Percentiles rank a stretch among this genome's conserved stretches.
These are phyloP conservation scores for Benthosema pterotum DNA, from an alignment of 2,797 vertebrate genomes.

Conservation along the genomic window DNA sequence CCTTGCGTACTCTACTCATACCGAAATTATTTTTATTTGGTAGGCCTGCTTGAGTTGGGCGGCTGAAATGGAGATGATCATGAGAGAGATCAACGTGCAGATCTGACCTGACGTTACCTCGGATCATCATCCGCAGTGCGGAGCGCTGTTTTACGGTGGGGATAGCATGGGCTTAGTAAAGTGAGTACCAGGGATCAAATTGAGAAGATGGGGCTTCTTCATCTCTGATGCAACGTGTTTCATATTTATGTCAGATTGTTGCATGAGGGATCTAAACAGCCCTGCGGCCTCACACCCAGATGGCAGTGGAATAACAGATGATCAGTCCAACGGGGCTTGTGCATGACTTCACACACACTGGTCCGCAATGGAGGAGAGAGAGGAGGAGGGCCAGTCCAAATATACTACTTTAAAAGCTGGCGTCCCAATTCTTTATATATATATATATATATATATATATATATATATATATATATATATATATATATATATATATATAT, in stretches of 20 bases:
- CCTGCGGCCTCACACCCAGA: slow-evolving; percentile 68
- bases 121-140: not conserved
- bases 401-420: not conserved
- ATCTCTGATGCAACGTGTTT: slow-evolving; percentile 60
- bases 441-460: too few relatives aligned
- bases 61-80: too few relatives aligned
- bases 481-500: too few relatives aligned
- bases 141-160: slow-evolving; percentile 31
- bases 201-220: slow-evolving; percentile 25
- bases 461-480: too few relatives aligned
- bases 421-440: too few relatives aligned
- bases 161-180: slow-evolving; percentile 13
- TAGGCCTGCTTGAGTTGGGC: too few relatives aligned
- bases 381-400: slow-evolving; percentile 10
- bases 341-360: slow-evolving; percentile 64
- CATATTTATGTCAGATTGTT: slow-evolving; percentile 66
- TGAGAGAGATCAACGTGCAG: not conserved
- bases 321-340: slow-evolving; percentile 71
- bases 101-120: not conserved
- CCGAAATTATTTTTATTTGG: too few relatives aligned
- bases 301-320: slow-evolving; percentile 74
- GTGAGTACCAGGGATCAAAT: slow-evolving; percentile 23
- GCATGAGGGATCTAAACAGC: slow-evolving; percentile 74
- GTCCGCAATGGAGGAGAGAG: slow-evolving; percentile 21
- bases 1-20: too few relatives aligned